Evolutionary conservation across 2,113 vertebrate species (phyloP).

Genomic region (Chionomys nivalis): DNA sequence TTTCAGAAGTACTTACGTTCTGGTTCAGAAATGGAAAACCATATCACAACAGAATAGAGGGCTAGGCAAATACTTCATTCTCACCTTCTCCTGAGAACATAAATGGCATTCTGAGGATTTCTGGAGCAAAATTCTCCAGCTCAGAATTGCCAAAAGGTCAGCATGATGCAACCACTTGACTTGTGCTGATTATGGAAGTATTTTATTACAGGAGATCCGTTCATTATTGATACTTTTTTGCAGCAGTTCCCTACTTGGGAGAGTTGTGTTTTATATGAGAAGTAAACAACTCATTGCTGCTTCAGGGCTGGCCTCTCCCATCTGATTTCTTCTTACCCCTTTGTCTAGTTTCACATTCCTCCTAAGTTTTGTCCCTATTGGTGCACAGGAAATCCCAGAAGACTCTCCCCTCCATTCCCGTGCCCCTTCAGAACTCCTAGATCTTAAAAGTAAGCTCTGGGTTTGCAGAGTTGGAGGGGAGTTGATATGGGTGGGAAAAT

Average conservation of each 20-base stretch:
- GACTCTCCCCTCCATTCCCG: not conserved
- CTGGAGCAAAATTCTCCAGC: slow-evolving; percentile 80
- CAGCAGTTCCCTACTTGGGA: slow-evolving; percentile 84
- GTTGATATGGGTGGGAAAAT: slow-evolving; percentile 1
- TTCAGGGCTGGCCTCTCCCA: slow-evolving; percentile 66
- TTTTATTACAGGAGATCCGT: slow-evolving; percentile 89
- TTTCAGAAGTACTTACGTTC: slow-evolving; percentile 85
- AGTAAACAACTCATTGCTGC: slow-evolving; percentile 83
- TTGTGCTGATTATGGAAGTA: slow-evolving; percentile 86
- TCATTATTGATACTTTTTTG: slow-evolving; percentile 89
- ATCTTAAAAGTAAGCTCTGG: slow-evolving; percentile 17
- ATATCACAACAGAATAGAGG: slow-evolving; percentile 69
- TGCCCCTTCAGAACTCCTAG: not conserved
- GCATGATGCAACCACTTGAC: slow-evolving; percentile 83
- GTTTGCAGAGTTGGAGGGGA: not conserved
- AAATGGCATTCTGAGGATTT: slow-evolving; percentile 81
- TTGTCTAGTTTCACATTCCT: slow-evolving; percentile 54
- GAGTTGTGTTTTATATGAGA: slow-evolving; percentile 85
- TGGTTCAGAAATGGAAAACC: slow-evolving; percentile 75
- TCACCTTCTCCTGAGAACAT: slow-evolving; percentile 4
- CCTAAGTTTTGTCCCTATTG: not conserved
- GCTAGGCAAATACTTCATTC: slow-evolving; percentile 44
- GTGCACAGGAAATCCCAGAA: slow-evolving; percentile 14
- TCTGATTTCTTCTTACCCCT: slow-evolving; percentile 64
- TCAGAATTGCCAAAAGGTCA: slow-evolving; percentile 82